Conservation (phyloP, 2,113 vertebrate genomes). For the Cephalophus harveyi region DNA sequence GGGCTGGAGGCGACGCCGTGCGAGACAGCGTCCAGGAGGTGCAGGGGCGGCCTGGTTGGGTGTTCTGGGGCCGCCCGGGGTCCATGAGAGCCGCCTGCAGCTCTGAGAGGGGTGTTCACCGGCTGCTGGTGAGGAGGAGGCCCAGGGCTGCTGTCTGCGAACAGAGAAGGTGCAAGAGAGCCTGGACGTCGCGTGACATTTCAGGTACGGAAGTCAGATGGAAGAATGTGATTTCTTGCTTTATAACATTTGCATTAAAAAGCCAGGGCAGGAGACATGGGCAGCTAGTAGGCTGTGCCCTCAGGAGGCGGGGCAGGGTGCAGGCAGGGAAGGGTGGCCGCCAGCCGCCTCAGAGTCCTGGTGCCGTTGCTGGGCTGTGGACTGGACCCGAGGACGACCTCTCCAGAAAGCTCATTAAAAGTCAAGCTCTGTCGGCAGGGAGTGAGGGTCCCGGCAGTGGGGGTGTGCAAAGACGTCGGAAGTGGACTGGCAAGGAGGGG, state of each 20-base stretch:
- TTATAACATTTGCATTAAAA: background rate
- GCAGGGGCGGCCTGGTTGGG: background rate
- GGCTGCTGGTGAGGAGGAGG: background rate
- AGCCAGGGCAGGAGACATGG: rapidly evolving
- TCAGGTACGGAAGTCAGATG: background rate
- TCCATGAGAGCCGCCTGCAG: background rate
- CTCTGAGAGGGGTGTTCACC: rapidly evolving
- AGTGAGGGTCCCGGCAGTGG: background rate
- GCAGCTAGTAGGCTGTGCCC: background rate
- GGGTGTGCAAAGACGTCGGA: background rate
- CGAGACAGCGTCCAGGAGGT: background rate
- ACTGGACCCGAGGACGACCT: background rate
- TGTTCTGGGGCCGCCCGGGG: background rate
- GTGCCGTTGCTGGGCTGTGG: background rate
- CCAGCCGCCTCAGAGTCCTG: background rate
- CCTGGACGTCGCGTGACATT: background rate
- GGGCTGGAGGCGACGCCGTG: rapidly evolving
- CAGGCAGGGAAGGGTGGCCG: background rate
- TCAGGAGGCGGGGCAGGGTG: background rate
- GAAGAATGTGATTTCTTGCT: background rate
- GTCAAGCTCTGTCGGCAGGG: rapidly evolving
- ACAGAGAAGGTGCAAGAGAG: background rate
- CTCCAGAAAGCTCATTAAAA: background rate
- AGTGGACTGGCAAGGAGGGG: background rate
- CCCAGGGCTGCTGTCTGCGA: rapidly evolving